These are phyloP conservation scores for Hoplias malabaricus DNA, from an alignment of 2,113 vertebrate species.

Conservation along the genomic window DNA sequence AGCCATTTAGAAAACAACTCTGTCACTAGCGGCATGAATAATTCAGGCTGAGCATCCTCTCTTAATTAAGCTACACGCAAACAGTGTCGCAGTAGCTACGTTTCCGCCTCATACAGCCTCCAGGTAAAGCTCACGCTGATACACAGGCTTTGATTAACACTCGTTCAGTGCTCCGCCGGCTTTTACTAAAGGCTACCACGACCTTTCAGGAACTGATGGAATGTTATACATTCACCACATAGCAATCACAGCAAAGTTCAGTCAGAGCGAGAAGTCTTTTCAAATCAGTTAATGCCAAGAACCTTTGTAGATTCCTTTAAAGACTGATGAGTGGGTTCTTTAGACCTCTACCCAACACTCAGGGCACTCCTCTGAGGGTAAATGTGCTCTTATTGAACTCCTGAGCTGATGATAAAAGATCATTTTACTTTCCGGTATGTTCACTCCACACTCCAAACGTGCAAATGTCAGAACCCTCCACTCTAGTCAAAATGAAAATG, in stretches of 20 bases:
- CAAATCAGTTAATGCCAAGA: neutral
- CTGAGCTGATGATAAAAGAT: too few species aligned
- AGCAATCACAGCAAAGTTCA: neutral
- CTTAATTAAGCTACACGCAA: conserved; percentile 47
- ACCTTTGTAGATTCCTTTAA: neutral
- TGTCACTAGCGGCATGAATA: conserved; percentile 43
- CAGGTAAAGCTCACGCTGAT: conserved; percentile 40
- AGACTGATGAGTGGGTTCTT: neutral
- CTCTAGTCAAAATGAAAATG: too few species aligned
- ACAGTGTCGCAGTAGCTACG: conserved; percentile 29
- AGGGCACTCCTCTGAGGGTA: neutral
- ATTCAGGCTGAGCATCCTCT: conserved; percentile 46
- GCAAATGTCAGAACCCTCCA: too few species aligned
- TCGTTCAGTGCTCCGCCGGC: conserved; percentile 14
- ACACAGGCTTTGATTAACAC: conserved; percentile 33
- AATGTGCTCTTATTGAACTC: too few species aligned
- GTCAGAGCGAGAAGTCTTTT: neutral
- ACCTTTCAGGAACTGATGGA: conserved; percentile 19
- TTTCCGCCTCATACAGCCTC: conserved; percentile 28
- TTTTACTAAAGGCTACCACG: conserved; percentile 23
- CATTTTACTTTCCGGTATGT: too few species aligned
- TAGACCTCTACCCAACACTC: neutral
- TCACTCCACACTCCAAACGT: too few species aligned
- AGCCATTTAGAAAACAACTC: conserved; percentile 42
- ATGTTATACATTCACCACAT: neutral